Evolutionary conservation across 1,140 invertebrate genomes (phyloP).

Genomic region (Cotesia chilonis): DNA sequence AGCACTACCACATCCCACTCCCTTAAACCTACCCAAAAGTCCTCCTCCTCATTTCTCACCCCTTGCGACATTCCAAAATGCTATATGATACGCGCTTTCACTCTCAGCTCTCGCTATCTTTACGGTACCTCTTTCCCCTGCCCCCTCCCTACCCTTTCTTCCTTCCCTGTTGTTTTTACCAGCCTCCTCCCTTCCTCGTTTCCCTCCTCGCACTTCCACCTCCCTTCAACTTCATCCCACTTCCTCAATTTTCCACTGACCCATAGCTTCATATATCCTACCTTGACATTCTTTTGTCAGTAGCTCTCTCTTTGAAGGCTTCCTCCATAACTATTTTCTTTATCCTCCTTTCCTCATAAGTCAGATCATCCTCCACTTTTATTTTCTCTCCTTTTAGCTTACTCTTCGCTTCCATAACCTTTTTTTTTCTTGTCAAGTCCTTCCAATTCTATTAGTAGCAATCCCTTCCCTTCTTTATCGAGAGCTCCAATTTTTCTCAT

Average conservation of each 20-base stretch:
- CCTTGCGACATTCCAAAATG: neutral
- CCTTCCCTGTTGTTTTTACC: neutral
- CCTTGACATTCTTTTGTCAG: too few relatives aligned
- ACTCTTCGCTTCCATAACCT: neutral
- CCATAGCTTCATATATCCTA: too few relatives aligned
- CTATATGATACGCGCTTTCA: neutral
- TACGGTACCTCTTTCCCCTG: neutral
- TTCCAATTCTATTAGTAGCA: neutral
- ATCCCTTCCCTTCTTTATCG: neutral
- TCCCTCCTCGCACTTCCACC: neutral
- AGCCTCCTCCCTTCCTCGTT: neutral
- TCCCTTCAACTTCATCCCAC: too few relatives aligned
- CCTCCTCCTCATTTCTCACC: neutral
- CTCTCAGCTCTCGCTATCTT: neutral
- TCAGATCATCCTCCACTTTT: too few relatives aligned
- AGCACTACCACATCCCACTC: neutral
- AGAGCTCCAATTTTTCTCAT: slow-evolving; percentile 3
- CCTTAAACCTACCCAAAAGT: neutral
- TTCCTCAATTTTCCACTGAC: too few relatives aligned
- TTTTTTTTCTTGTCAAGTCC: neutral
- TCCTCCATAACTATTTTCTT: neutral
- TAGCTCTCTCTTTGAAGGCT: neutral
- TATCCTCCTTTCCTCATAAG: neutral
- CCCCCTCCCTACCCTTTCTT: neutral
- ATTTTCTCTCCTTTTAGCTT: neutral